Conservation (phyloP, 1,140 invertebrate genomes). For the Solenopsis invicta region DNA sequence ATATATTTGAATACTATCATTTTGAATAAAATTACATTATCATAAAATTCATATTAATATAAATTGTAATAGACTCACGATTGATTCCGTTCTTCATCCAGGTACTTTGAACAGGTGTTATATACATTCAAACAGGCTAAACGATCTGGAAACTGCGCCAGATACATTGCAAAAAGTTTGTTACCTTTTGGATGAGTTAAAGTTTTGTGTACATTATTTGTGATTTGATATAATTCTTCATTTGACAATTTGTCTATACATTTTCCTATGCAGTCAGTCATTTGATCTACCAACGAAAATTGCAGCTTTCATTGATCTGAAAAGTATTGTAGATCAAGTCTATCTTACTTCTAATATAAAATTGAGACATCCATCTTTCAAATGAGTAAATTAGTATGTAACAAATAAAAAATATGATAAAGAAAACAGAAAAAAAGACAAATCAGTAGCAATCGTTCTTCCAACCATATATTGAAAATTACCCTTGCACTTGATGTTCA, state of each 20-base stretch:
- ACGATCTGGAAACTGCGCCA: slow-evolving; percentile 67
- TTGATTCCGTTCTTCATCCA: slow-evolving; percentile 63
- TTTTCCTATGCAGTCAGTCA: slow-evolving; percentile 78
- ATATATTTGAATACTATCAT: slow-evolving; percentile 9
- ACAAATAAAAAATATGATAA: neutral
- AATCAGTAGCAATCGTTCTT: neutral
- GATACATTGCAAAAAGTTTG: slow-evolving; percentile 76
- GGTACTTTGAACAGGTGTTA: slow-evolving; percentile 66
- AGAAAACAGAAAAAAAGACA: neutral
- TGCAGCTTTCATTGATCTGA: slow-evolving; percentile 55
- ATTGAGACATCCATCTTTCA: neutral
- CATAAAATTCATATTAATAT: neutral
- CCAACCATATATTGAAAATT: neutral
- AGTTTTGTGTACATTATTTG: slow-evolving; percentile 76
- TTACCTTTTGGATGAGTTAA: slow-evolving; percentile 70
- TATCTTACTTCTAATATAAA: neutral
- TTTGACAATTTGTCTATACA: slow-evolving; percentile 73
- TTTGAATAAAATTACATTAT: neutral
- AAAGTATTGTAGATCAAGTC: neutral
- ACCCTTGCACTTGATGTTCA: too few species aligned
- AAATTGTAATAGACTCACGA: slow-evolving; percentile 65
- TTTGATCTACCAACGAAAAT: slow-evolving; percentile 34
- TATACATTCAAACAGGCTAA: slow-evolving; percentile 77
- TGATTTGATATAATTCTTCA: slow-evolving; percentile 76
- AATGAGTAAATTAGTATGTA: neutral